Evolutionary conservation across 2,888 invertebrate genomes (phyloP), one percentile per base, ranked within the genome.

Genomic region (Amiota mariae): DNA sequence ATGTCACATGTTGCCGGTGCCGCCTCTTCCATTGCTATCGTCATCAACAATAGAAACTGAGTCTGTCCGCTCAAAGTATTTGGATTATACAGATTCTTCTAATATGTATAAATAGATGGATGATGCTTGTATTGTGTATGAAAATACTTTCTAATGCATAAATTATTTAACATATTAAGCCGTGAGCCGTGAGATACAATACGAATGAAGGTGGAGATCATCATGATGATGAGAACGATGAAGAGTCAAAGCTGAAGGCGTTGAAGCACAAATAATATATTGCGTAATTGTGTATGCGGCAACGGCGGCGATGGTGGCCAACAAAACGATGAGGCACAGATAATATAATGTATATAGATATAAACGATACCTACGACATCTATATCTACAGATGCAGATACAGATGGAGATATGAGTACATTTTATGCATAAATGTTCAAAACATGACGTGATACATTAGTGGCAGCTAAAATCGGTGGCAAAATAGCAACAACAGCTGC

Each of bases 401-500:
- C 73, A 74, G 76, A 73, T 78, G 80, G 75, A 80, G 79, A 78
- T 77, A 80, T 79, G 36, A 36, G 6, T 36, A 36, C 8, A 36
- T 36, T 36, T 36, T 36, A 36, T 36, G 36, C 36, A 36, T 36
- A 36, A 36, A 36, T 80, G 80, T 79, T 79, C 77, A 79, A 36
- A 36, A 36, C 36, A 80, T 79, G 80, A 80, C 79, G 80, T 79
- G 79, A 80, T 79, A 80, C 75, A 78, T 78, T 81, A 75, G 73
- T 72, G 75, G 80, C 80, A 78, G 80, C 79, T 78, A 79, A 80
- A 80, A 79, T 77, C 80, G 79, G 80, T 80, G 73, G 79, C 78
- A 80, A 80, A 80, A 79, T 77, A 80, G 80, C 78, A 78, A 79
- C 80, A 36, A 36, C 36, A 36, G 36, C 36, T 59, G 59, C 59